Base-by-base conservation (phyloP, 2,113 vertebrate genomes). In the Scytalopus superciliaris region DNA sequence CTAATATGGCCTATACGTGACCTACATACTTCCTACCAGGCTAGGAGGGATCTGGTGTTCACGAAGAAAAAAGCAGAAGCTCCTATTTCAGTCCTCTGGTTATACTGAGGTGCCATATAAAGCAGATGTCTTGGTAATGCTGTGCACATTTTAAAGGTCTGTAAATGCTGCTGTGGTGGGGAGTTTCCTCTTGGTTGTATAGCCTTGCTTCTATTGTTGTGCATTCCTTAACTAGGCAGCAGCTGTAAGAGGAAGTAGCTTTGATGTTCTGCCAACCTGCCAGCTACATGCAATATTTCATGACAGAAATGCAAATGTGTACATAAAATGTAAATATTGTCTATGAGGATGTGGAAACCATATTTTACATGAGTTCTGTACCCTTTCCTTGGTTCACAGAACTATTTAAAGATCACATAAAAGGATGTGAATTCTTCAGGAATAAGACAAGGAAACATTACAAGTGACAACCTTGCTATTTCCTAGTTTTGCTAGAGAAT, bases 191-290 rank as follows among this genome's bases (percentile, higher is more conserved):
- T 45, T 52, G 28, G 16, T 21, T 2, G 1, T 30, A 37, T 0
- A 84, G 68, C 27, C 18, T 47, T 56, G 72, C 19, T 92, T 28
- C 52, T 79, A 14, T 39, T 90, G 35, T 47, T 63, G 57, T 84
- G 87, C 56, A 45, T 60, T 86, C 52, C 68, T 89, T 93, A 93
- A 87, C 83, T 35, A 96, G 94, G 95, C 97, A 97, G 96, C 92
- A 77, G 92, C 94, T 94, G 75, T 64, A 88, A 92, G 66, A 86
- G 93, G 90, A 97, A 95, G 89, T 30, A 92, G 82, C 84, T 94
- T 92, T 97, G 95, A 83, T 49, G 13, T 42, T 90, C 72, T 90
- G 90, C 73, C 86, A 95, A 47, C 21, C 42, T 95, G 74, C 37
- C 77, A 79, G 49, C 50, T n/a, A 57, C 42, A 67, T 7, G 73